A percentile compares a stretch with the other conserved stretches of the same genome.
phyloP scores from a whole-genome alignment of 1,140 invertebrate genomes.

The Sitophilus oryzae region DNA sequence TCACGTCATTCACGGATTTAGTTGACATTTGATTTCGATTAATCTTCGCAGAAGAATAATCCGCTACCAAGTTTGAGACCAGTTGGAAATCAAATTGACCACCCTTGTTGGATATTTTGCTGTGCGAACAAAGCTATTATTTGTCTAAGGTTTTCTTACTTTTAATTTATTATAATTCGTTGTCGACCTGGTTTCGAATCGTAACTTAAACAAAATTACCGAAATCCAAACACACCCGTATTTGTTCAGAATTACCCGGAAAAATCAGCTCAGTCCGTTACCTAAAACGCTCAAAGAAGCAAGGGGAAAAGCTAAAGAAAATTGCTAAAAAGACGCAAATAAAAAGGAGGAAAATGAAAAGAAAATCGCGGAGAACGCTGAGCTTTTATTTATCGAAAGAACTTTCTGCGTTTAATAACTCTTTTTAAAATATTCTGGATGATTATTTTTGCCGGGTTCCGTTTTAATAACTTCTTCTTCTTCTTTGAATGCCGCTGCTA shows the following conservation, averaged over 20 bases:
- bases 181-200: background rate
- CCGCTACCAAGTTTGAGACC: no score
- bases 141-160: no score
- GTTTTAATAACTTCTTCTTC: background rate
- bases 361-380: background rate
- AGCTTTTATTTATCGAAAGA: background rate
- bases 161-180: no score
- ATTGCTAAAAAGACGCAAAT: no score
- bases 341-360: no score
- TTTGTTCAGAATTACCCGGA: constrained; percentile 1
- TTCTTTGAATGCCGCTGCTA: background rate
- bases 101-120: no score
- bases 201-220: background rate
- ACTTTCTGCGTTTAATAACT: background rate
- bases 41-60: no score
- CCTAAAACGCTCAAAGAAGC: background rate
- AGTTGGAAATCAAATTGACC: no score
- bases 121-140: no score
- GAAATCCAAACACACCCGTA: background rate
- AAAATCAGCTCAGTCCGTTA: background rate
- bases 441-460: background rate
- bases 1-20: no score
- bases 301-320: no score
- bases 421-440: background rate
- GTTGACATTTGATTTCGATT: no score